These are phyloP conservation scores for Drosophila differens DNA, from an alignment of 2,888 invertebrate species.

Conservation along the genomic window DNA sequence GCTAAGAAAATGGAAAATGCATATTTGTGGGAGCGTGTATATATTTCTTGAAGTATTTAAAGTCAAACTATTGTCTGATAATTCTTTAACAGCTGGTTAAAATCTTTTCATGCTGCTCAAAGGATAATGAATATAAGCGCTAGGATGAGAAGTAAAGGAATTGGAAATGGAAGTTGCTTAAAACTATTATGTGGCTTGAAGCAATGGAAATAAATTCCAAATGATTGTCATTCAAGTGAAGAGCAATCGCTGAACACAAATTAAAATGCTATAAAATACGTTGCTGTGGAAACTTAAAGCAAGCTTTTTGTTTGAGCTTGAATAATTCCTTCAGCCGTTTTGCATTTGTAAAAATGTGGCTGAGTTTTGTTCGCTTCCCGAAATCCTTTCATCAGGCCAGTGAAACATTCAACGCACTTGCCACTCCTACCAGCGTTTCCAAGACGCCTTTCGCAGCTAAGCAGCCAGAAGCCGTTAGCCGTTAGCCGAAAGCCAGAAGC, in stretches of 20 bases:
- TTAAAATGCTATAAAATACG: background rate
- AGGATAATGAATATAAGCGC: background rate
- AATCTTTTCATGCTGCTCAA: no score
- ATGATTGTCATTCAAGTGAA: background rate
- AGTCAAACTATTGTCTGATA: slow-evolving; percentile 36
- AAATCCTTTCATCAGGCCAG: slow-evolving; percentile 41
- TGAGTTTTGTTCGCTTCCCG: slow-evolving; percentile 7
- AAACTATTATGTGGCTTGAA: background rate
- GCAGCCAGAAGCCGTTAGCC: slow-evolving; percentile 1
- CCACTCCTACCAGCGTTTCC: slow-evolving; percentile 10
- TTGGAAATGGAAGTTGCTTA: background rate
- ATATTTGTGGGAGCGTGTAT: slow-evolving; percentile 31
- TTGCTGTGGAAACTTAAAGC: background rate
- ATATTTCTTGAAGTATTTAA: slow-evolving; percentile 58
- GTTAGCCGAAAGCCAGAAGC: background rate
- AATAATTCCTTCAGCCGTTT: slow-evolving; percentile 9
- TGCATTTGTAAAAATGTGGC: slow-evolving; percentile 20
- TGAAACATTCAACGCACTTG: slow-evolving; percentile 36
- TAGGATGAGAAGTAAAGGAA: background rate
- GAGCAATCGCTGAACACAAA: background rate
- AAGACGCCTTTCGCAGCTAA: slow-evolving; percentile 8
- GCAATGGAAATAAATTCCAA: background rate
- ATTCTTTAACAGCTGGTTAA: slow-evolving; percentile 2
- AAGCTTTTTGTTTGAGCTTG: slow-evolving; percentile 5
- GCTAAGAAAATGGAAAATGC: slow-evolving; percentile 25